These are phyloP conservation scores for Cephus spinipes DNA, from an alignment of 2,888 invertebrate genomes.

Conservation along the genomic window DNA sequence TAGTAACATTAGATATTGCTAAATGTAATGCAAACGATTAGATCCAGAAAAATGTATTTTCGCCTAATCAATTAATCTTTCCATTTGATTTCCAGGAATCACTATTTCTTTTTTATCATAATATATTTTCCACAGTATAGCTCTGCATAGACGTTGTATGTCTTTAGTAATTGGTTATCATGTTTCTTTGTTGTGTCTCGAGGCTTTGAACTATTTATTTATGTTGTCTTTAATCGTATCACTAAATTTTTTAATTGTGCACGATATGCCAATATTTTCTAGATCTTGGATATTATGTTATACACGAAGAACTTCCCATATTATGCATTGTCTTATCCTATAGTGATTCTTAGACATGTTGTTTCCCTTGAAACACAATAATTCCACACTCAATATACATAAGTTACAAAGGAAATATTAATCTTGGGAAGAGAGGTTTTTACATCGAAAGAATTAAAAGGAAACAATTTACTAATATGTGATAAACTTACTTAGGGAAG, in stretches of 20 bases:
- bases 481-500: neutral
- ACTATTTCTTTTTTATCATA: neutral
- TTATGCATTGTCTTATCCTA: neutral
- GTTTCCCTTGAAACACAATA: neutral
- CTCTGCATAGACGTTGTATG: neutral
- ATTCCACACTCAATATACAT: neutral
- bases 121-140: neutral
- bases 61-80: neutral
- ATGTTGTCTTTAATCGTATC: neutral
- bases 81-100: neutral
- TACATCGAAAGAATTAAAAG: neutral
- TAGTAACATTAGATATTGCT: neutral
- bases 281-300: neutral
- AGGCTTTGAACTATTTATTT: neutral
- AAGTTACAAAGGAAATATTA: neutral
- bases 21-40: neutral
- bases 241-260: neutral
- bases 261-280: neutral
- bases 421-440: neutral
- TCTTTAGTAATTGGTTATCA: neutral
- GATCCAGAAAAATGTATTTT: neutral
- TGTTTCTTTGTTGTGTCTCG: constrained; percentile 16
- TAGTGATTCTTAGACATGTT: neutral
- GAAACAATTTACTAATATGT: neutral
- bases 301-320: neutral